Conservation (phyloP, 2,113 vertebrate genomes). For the Synodontis membranacea region DNA sequence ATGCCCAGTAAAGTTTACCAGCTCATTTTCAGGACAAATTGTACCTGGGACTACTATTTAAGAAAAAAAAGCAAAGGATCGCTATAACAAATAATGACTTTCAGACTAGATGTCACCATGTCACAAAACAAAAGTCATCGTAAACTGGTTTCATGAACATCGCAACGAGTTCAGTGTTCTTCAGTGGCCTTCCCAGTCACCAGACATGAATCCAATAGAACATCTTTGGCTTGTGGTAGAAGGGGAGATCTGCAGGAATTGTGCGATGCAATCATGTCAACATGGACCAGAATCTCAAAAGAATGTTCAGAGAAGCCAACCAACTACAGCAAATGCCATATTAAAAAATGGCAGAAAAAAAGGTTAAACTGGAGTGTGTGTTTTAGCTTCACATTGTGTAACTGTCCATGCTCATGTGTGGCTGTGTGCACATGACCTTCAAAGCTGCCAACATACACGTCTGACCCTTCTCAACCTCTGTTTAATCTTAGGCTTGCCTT, state of each 20-base stretch:
- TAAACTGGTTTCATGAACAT: neutral
- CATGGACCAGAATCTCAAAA: neutral
- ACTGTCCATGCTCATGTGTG: neutral
- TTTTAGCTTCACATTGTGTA: neutral
- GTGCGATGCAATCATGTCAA: neutral
- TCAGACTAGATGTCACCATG: no score
- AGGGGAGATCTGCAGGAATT: neutral
- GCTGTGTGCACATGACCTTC: neutral
- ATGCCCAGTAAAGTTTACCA: no score
- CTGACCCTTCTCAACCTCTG: neutral
- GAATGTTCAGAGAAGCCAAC: neutral
- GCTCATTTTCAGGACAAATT: no score
- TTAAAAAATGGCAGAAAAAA: neutral
- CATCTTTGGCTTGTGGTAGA: neutral
- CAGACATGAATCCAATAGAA: neutral
- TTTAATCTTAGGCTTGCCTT: slow-evolving; percentile 12
- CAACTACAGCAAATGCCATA: neutral
- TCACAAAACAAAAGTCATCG: neutral
- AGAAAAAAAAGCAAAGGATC: no score
- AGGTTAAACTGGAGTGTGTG: neutral
- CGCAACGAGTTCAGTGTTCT: neutral
- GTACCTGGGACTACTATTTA: no score
- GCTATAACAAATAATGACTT: no score
- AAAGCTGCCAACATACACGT: neutral
- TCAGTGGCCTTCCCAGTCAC: neutral